A percentile compares a stretch with the other conserved stretches of the same genome.
Conservation (phyloP, 2,113 vertebrate genomes). For the Cromileptes altivelis region DNA sequence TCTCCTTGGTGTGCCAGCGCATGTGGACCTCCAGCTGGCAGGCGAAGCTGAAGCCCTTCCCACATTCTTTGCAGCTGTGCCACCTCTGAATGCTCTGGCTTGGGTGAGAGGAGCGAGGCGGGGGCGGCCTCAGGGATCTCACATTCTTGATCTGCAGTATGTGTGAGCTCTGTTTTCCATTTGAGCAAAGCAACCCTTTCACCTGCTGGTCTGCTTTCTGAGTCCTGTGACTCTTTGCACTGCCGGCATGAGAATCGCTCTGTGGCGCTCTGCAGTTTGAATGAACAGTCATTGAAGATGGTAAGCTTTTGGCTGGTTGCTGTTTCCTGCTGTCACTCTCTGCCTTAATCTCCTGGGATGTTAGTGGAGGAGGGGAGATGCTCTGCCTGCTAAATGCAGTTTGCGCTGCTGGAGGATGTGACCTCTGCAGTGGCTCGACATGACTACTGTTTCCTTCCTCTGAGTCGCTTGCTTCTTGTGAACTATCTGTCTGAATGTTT, state of each 20-base stretch:
- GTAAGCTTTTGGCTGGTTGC: conserved; percentile 3
- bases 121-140: conserved; percentile 40
- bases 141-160: conserved; percentile 48
- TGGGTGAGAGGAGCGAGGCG: conserved; percentile 41
- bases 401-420: neutral
- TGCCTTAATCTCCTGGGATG: conserved; percentile 44
- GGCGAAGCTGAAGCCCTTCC: conserved; percentile 81
- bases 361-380: neutral
- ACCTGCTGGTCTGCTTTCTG: conserved; percentile 15
- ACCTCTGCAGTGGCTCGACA: neutral
- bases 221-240: conserved; percentile 7
- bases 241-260: neutral
- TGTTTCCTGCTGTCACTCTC: conserved; percentile 30
- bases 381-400: conserved; percentile 22
- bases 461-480: neutral
- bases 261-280: conserved; percentile 25
- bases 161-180: conserved; percentile 34
- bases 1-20: conserved; percentile 84
- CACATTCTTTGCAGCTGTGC: conserved; percentile 79
- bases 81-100: conserved; percentile 67
- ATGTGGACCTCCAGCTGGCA: conserved; percentile 83
- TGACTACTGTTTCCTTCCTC: conserved; percentile 43
- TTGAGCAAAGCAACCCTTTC: conserved; percentile 21
- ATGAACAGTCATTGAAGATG: neutral
- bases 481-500: neutral